Base-by-base conservation (phyloP, 2,113 vertebrate genomes). In the Vulpes vulpes region DNA sequence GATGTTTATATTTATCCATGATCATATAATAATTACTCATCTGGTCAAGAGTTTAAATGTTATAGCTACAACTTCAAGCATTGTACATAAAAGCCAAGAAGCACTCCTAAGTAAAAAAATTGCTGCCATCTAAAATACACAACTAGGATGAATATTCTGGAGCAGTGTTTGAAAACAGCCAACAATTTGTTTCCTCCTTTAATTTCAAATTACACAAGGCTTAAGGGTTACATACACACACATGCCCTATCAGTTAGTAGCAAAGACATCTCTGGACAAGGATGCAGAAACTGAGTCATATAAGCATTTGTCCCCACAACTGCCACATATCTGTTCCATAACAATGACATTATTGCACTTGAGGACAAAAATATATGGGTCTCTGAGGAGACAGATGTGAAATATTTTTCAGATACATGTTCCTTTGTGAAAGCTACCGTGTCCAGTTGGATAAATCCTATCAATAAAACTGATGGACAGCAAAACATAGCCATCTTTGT, bases 211-310 rank as follows among this genome's bases (percentile, higher is more conserved):
- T 91, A 91, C 12, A 81, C 19, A 71, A 95, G 27, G 55, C 27
- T 82, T 95, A 69, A 20, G 12, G 19, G 5, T 51, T 4, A 57
- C 25, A 55, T 22, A 23, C 59, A 67, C 17, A 17, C n/a, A 62
- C 12, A 30, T 4, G 16, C 57, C 55, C 35, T 62, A 38, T 73
- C 32, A 74, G 27, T 83, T 43, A 64, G 32, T 27, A 87, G 38
- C 12, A 90, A 97, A 95, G 59, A 96, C 90, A 93, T 14, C 3
- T 92, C 74, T 89, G 96, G 76, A 89, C 3, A 97, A 96, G 97
- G 32, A 84, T 88, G 92, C 0, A 97, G 82, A 97, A 98, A 94
- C 94, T 89, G 96, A 96, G 60, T 85, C 92, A 86, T 25, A 35
- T 10, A 51, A 74, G 92, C 74, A 90, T 92, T 88, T 93, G 64